phyloP scores from a whole-genome alignment of 1,140 invertebrate genomes.

The Phocides pigmalion region DNA sequence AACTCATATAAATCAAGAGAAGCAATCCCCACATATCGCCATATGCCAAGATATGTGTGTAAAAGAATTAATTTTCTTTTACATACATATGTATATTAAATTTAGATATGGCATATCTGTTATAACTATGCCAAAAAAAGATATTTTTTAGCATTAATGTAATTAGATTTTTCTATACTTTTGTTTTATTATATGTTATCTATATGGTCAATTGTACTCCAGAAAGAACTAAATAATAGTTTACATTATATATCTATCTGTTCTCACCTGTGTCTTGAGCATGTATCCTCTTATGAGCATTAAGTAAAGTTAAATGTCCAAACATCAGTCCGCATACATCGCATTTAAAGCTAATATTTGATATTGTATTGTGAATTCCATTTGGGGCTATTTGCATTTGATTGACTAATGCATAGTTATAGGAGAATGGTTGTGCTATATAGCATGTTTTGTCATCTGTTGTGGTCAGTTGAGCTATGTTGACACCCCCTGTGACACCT shows the following conservation, averaged over 20 bases:
- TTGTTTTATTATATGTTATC: too few relatives aligned
- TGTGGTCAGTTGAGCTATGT: conserved; percentile 86
- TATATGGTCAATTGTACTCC: too few relatives aligned
- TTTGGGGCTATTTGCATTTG: conserved; percentile 86
- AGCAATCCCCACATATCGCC: too few relatives aligned
- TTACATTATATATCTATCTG: background rate
- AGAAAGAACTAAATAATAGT: too few relatives aligned
- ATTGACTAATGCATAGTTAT: conserved; percentile 87
- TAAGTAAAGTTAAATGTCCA: conserved; percentile 89
- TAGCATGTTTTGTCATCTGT: conserved; percentile 88
- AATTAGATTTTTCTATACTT: too few relatives aligned
- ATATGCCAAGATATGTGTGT: too few relatives aligned
- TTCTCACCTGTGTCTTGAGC: conserved; percentile 83
- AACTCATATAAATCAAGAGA: too few relatives aligned
- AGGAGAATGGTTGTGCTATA: conserved; percentile 88
- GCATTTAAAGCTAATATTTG: conserved; percentile 93
- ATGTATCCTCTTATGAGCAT: conserved; percentile 92
- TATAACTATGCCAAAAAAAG: too few relatives aligned
- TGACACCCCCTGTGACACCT: conserved; percentile 84
- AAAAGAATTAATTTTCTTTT: too few relatives aligned
- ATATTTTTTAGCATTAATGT: too few relatives aligned
- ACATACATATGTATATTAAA: too few relatives aligned
- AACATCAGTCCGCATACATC: conserved; percentile 93
- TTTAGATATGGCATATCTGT: too few relatives aligned
- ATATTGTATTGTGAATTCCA: conserved; percentile 87